These are phyloP conservation scores for Aurelia coerulea DNA, from an alignment of 30 jellyfish, hydroid and myxozoan genomes.

Conservation along the genomic window DNA sequence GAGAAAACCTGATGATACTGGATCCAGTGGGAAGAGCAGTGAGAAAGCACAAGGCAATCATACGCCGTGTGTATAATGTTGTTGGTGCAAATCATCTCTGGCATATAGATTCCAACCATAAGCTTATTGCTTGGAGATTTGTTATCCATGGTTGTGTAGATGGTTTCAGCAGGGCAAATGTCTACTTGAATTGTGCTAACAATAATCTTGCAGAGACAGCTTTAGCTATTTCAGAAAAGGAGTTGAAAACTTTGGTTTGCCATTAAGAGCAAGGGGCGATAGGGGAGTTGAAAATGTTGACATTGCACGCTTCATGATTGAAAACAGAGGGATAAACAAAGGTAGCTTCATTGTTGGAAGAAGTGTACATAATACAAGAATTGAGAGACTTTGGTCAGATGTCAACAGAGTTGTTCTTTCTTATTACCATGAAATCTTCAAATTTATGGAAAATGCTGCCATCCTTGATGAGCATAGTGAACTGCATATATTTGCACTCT, in stretches of 20 bases:
- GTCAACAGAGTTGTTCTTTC: constrained; percentile 29
- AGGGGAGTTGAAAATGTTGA: constrained; percentile 42
- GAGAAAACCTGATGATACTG: no score
- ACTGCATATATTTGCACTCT: constrained; percentile 23
- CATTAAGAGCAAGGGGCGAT: constrained; percentile 32
- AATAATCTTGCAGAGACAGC: constrained; percentile 41
- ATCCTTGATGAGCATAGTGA: constrained; percentile 20
- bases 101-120: constrained; percentile 55
- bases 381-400: constrained; percentile 42
- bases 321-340: constrained; percentile 7
- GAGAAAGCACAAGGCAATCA: not conserved
- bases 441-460: constrained; percentile 13
- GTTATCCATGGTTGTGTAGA: constrained; percentile 50
- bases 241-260: constrained; percentile 15
- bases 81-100: constrained; percentile 39
- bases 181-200: constrained; percentile 14
- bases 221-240: constrained; percentile 5
- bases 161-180: constrained; percentile 29
- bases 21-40: no score
- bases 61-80: constrained; percentile 22
- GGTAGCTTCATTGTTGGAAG: constrained; percentile 48
- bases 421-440: constrained; percentile 18
- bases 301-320: constrained; percentile 23
- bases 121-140: constrained; percentile 46
- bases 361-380: constrained; percentile 30